These are phyloP conservation scores for Aldabrachelys gigantea DNA, from an alignment of 2,113 vertebrate species.

Conservation along the genomic window DNA sequence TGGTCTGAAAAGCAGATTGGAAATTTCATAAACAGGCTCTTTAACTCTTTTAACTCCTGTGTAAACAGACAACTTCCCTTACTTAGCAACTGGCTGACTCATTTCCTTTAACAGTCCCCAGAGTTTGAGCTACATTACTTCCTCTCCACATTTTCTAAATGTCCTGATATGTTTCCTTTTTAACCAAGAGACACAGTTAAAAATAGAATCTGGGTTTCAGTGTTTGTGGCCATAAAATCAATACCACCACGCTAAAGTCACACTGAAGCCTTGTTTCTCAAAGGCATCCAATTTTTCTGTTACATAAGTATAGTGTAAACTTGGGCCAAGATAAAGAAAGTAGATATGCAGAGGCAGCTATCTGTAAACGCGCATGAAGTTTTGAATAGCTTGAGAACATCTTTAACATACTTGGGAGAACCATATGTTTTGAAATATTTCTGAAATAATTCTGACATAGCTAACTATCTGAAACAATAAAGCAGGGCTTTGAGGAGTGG, in stretches of 20 bases:
- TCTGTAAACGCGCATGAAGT: neutral
- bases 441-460: neutral
- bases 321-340: neutral
- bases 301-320: neutral
- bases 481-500: neutral
- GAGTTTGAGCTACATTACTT: slow-evolving; percentile 57
- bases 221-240: slow-evolving; percentile 5
- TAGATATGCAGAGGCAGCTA: neutral
- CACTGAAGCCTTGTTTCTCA: neutral
- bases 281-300: slow-evolving; percentile 5
- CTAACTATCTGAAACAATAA: neutral
- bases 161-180: slow-evolving; percentile 48
- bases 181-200: slow-evolving; percentile 13
- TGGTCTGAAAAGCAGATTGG: neutral
- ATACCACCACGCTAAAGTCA: neutral
- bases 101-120: slow-evolving; percentile 67
- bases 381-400: neutral
- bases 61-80: slow-evolving; percentile 54
- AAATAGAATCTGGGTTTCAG: slow-evolving; percentile 33
- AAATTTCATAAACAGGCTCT: slow-evolving; percentile 15
- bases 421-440: neutral
- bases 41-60: slow-evolving; percentile 63
- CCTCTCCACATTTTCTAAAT: slow-evolving; percentile 64
- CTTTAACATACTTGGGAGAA: neutral
- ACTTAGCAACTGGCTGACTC: slow-evolving; percentile 52